Evolutionary conservation across 2,797 vertebrate species (phyloP), one percentile per base, ranked within the genome.

Genomic region (Mionectes olivaceus): DNA sequence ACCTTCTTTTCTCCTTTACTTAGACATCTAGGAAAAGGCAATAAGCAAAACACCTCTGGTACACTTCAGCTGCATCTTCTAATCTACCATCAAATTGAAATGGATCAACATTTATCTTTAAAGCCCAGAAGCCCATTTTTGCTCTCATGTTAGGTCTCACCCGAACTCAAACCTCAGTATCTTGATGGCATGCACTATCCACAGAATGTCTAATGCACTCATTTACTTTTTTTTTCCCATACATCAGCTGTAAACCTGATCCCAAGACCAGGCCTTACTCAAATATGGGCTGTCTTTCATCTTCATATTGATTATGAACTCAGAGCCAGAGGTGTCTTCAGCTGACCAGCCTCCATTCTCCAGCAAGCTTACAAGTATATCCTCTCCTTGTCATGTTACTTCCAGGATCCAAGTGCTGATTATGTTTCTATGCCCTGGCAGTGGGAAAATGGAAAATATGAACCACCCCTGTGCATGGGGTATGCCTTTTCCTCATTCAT

Each of bases 1-100:
- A 82, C 74, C 85, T 86, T 76, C 90, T 91, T 76, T 89, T 88
- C 85, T 91, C 33, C 67, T 79, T 96, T 92, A 68, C 81, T 89
- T 84, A 87, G 81, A 50, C 47, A 93, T 77, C 56, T 71, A 90
- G 73, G 74, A 94, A 93, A 64, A 95, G 39, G 56, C 68, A 95
- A 87, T 84, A 93, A 91, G 52, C 47, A 87, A 94, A 96, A 88
- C 52, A 90, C n/a, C 52, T 73, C 86, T 83, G 41, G 37, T 90
- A 80, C 19, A 55, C 53, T 53, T 87, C 70, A 90, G 41, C 41
- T 41, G 41, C 83, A 80, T 90, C 69, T 95, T 94, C 88, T 79
- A 57, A 88, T 79, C 39, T 87, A 53, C 67, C 56, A 64, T 79
- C 77, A 88, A 79, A 70, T 13, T 79, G 53, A 79, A 88, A 89